Evolutionary conservation across 2,797 vertebrate species (phyloP), one percentile per base, ranked within the genome.

Genomic region (Poeciliopsis turneri): DNA sequence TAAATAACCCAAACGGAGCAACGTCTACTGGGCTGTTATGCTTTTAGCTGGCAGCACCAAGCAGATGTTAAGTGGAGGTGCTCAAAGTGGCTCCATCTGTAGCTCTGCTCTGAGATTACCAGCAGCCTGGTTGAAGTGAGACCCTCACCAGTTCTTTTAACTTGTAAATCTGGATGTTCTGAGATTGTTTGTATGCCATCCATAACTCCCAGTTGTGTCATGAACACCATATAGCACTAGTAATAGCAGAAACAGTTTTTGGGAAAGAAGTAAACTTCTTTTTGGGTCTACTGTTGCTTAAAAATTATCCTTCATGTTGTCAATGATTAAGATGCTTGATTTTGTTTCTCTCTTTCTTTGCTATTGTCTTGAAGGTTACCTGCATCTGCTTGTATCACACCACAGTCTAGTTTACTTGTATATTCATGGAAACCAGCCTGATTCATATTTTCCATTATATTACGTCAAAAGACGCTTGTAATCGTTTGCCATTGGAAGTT

Each of bases 41-140:
- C 84, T 90, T 88, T 86, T 79, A 87, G 82, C 87, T 84, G 83
- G 83, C 80, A 86, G 83, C 80, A 39, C 20, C 46, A 88, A 90
- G 84, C 91, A 93, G 91, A 92, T 91, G 91, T 87, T 85, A 59
- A 0, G 81, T 86, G 87, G 81, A 88, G 85, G 90, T 75, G 81
- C 84, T 78, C 75, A 25, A 81, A 33, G 88, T 84, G 86, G 68
- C 80, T 89, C 88, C 92, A 89, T 92, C 89, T 93, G 92, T 76
- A 87, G 91, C 90, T 87, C 78, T 76, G 90, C 90, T 86, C 78
- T 76, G 90, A 92, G 90, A 91, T 87, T 66, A 74, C 78, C 75
- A 78, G 84, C 72, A 80, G 82, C 78, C 75, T 74, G 84, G 81
- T 69, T 92, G 83, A 88, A 90, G 88, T 78, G 78, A 72, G 18